A percentile compares a stretch with the other conserved stretches of the same genome.
These are phyloP conservation scores for Pipra filicauda DNA, from an alignment of 2,113 vertebrate genomes.

Conservation along the genomic window DNA sequence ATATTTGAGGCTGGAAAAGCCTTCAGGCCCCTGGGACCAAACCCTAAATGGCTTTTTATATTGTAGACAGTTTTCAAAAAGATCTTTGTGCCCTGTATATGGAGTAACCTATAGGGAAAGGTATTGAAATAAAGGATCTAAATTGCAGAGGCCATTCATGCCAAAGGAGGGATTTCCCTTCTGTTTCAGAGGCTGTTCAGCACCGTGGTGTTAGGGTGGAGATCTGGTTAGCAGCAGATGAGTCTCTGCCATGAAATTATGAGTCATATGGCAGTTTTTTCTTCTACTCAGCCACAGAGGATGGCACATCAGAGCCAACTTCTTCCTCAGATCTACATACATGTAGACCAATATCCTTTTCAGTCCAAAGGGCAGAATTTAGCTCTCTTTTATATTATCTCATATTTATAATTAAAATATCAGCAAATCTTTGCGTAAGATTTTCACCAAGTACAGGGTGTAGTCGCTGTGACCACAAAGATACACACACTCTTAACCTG, in stretches of 20 bases:
- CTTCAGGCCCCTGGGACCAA: not conserved
- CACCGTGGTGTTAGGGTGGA: not conserved
- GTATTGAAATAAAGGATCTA: not conserved
- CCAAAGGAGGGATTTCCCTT: not conserved
- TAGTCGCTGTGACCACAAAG: not conserved
- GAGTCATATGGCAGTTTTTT: not conserved
- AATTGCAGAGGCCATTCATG: not conserved
- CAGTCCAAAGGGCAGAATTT: not conserved
- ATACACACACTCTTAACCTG: not conserved
- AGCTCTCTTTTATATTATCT: not conserved
- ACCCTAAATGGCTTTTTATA: not conserved
- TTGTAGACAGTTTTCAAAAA: not conserved
- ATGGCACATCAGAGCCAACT: not conserved
- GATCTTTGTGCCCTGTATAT: not conserved
- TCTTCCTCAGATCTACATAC: not conserved
- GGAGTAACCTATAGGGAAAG: not conserved
- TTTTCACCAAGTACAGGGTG: not conserved
- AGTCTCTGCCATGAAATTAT: constrained; percentile 1
- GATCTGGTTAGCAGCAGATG: not conserved
- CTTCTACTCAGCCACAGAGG: not conserved
- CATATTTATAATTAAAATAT: not conserved
- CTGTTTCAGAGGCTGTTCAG: not conserved
- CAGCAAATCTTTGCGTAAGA: not conserved
- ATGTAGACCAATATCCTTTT: not conserved
- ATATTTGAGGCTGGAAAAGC: not conserved